Base-by-base conservation (phyloP, 2,113 vertebrate species). In the Ptilonorhynchus violaceus region DNA sequence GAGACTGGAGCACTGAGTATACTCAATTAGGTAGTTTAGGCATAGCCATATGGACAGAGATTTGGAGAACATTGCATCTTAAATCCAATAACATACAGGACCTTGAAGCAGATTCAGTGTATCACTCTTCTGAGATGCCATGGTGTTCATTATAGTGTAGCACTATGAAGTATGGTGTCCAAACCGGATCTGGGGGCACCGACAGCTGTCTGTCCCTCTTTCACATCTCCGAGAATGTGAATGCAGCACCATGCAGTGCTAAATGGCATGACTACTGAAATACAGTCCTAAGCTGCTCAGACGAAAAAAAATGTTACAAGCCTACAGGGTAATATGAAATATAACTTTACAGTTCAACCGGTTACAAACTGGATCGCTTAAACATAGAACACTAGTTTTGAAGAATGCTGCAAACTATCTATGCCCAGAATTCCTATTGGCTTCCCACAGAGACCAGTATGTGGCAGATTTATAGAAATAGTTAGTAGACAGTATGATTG, bases 401-500 rank as follows among this genome's bases (percentile, higher is more conserved):
- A 88, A 88, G 77, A 84, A 85, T 50, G 44, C 25, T 85, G 58
- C 81, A 85, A 76, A 56, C 6, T 56, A 14, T 74, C 52, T 62
- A 22, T 66, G 66, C 58, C 67, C 53, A 91, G 78, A 93, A 85
- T 89, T 96, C 53, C 46, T 89, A 11, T 33, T 92, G 81, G 53
- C 70, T 92, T 94, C 85, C 56, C 3, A 11, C 82, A 77, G 85
- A 93, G 88, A 91, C 10, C 68, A 67, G 13, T 77, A 67, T 92
- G 72, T 33, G 46, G 55, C 20, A 86, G 41, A 89, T 92, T 96
- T 96, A 86, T 59, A 96, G 82, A 86, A 93, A 66, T 19, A 67
- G 39, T 91, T 95, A 3, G 4, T 68, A 89, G 58, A 53, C 77
- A 85, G 55, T 78, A 67, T 94, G 88, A 63, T 70, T 8, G 13